Evolutionary conservation across 92 coral and sea anemone species (phyloP), one percentile per base, ranked within the genome.

Genomic region (Umimayanthus kanabou): DNA sequence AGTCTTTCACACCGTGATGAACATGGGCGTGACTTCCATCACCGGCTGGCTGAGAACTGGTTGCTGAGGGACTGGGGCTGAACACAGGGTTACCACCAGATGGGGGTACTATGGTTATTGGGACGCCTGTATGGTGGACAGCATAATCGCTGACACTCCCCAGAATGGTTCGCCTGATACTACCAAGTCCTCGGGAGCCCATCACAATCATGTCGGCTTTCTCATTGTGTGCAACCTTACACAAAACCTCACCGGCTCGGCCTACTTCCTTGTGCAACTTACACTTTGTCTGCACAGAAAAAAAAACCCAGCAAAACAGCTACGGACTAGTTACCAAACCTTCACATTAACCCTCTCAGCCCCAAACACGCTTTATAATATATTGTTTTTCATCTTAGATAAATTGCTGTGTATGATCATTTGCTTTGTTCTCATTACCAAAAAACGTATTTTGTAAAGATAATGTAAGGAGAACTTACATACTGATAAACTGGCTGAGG

Each of bases 81-180:
- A 26, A 66, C 11, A 43, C 9, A 47, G 90, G 39, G 25, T 80
- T 22, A 70, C 77, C 90, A 80, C n/a, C 22, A 61, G 39, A 67
- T 73, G 97, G 99, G 20, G 99, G 99, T 9, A 97, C 97, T 14
- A 97, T 92, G 58, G 96, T 55, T 13, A 97, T 95, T 0, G 99
- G 94, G 0, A 92, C 88, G 55, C 77, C 90, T 71, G 92, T 91
- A 65, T 95, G 96, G 39, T 95, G 95, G 15, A 96, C 91, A 69
- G 91, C 86, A 83, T 95, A 94, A 26, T 97, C 96, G 43, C 95
- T 93, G 9, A 95, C 98, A 57, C 98, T 97, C 20, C 99, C 99
- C 40, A 97, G 92, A 47, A 97, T 77, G 30, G 99, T 96, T 50
- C 99, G 97, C 43, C 96, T 92, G 9, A 97, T 85, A 40, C 92